phyloP scores from a whole-genome alignment of 2,113 vertebrate species.

The Alosa alosa region DNA sequence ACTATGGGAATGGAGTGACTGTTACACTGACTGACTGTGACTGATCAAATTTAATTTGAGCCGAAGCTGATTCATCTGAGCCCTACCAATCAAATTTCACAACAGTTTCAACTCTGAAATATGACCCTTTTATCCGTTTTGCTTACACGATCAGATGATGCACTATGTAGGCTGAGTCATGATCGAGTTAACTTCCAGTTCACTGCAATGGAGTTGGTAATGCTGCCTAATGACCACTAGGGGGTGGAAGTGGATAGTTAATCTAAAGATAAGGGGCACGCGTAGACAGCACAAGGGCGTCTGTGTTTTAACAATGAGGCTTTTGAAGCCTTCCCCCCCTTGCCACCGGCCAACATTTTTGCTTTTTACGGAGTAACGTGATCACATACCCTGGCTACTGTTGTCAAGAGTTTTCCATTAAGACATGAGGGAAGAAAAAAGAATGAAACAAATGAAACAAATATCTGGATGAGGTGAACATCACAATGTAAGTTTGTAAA shows the following conservation, averaged over 20 bases:
- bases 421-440: slow-evolving; percentile 14
- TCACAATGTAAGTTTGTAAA: neutral
- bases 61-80: too few species aligned
- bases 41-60: too few species aligned
- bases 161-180: too few species aligned
- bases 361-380: slow-evolving; percentile 57
- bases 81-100: too few species aligned
- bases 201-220: neutral
- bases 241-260: slow-evolving; percentile 32
- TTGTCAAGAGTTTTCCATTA: slow-evolving; percentile 61
- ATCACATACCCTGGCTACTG: slow-evolving; percentile 59
- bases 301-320: slow-evolving; percentile 44
- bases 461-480: neutral
- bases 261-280: neutral
- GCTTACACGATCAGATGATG: too few species aligned
- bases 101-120: too few species aligned
- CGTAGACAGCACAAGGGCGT: slow-evolving; percentile 1
- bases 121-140: too few species aligned
- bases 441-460: neutral
- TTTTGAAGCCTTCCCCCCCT: slow-evolving; percentile 44
- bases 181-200: too few species aligned
- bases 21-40: too few species aligned
- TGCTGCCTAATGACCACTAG: slow-evolving; percentile 36
- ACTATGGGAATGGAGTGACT: too few species aligned
- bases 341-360: slow-evolving; percentile 43